Evolutionary conservation across 2,797 vertebrate genomes (phyloP), one percentile per base, ranked within the genome.

Genomic region (Pogonophryne albipinna): DNA sequence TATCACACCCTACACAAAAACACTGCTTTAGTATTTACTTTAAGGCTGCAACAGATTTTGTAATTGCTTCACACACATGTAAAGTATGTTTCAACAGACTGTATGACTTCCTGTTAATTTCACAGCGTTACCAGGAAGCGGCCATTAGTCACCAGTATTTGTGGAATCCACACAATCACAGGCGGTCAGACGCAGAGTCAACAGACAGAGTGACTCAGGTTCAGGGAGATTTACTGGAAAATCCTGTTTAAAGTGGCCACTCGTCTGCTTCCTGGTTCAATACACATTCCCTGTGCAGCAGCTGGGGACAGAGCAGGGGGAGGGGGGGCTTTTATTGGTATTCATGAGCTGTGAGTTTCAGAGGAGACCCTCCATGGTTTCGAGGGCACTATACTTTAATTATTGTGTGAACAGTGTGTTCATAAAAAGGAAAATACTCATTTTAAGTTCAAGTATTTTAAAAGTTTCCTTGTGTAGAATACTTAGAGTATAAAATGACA

Each of bases 261-360:
- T 41, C 53, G 12, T 13, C 57, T 15, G 14, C 10, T 17, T 19
- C 14, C 34, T 42, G 10, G 3, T 59, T 74, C 61, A 84, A 66
- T 75, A 73, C 65, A 69, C 87, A 80, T 85, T 78, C 76, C 70
- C 77, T 3, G 34, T 47, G 58, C 56, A 47, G 20, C 49, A 44
- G n/a, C 0, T 41, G 31, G 67, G 46, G 72, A 75, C 45, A 49
- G 52, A 80, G 73, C 12, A 52, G 17, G 12, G 15, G 16, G 76
- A 2, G 66, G 74, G 67, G 10, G 20, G 61, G 58, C 74, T 76
- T 51, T 83, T 84, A 74, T 86, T 74, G 57, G 19, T 74, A 86
- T 84, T 87, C 74, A 87, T 82, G 77, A 74, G 69, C 49, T 31
- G 57, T 0, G 38, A 16, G 62, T 80, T 70, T 78, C 80, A 71